Base-by-base conservation (phyloP, 2,888 invertebrate genomes). In the Spisula subtruncata region DNA sequence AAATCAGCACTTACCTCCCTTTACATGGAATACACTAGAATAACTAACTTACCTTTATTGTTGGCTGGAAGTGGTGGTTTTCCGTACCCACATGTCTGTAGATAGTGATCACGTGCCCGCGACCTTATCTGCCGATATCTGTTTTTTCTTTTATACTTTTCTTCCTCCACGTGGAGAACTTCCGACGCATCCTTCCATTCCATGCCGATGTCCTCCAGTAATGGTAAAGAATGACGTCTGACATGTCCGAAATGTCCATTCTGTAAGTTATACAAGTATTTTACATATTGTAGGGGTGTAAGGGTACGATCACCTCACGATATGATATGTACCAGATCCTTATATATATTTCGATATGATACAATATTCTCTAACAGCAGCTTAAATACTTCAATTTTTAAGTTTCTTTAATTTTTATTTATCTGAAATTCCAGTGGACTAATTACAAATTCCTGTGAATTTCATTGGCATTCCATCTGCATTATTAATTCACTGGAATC, bases 71-170 rank as follows among this genome's bases (percentile, higher is more conserved):
- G 85, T 18, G 92, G 92, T 32, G 92, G 92, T 32, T 90, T 82
- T 1, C 87, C 86, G 60, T 88, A 89, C n/a, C 90, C 90, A 86
- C 86, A 88, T 51, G 82, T 89, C 51, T 86, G 89, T n/a, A 88
- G 25, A 80, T 92, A 92, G 14, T 92, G 90, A 20, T 92, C 88
- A 32, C 90, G 71, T 6, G 92, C 89, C 29, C 83, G 89, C 6
- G 90, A 88, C 8, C 88, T 81, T 8, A 92, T 92, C 32, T 89
- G 83, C 14, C 48, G 75, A 85, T 90, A 89, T 32, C 81, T 88
- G 85, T 48, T 87, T 35, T 80, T 75, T 46, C 90, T 85, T 35
- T 54, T 88, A 8, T 25, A 16, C 32, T 80, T 85, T 6, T 79
- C 80, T 18, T 84, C 84, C 1, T 48, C 75, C 18, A 10, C 16